Evolutionary conservation across 2,797 vertebrate genomes (phyloP).

Genomic region (Chaenodraco wilsoni): DNA sequence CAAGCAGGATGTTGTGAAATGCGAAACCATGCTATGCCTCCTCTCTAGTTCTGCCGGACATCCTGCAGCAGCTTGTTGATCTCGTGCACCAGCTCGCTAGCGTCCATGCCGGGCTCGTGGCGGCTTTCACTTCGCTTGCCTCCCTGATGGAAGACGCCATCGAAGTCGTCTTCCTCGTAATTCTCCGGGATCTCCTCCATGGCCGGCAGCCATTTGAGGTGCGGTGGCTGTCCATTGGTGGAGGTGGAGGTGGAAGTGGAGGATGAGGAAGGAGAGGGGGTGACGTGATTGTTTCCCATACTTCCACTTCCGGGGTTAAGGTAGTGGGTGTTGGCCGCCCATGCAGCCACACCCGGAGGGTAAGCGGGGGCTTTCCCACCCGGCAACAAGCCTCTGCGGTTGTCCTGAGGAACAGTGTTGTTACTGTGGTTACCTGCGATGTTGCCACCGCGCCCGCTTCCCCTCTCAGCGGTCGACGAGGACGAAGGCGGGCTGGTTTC

Average conservation of each 20-base stretch:
- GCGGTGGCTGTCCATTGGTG: conserved; percentile 80
- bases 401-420: conserved; percentile 80
- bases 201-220: conserved; percentile 97
- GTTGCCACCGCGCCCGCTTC: conserved; percentile 56
- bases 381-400: conserved; percentile 86
- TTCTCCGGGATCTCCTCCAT: conserved; percentile 99
- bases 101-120: conserved; percentile 91
- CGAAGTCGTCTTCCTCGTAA: conserved; percentile 96
- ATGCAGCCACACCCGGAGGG: conserved; percentile 92
- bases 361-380: conserved; percentile 87
- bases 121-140: conserved; percentile 85
- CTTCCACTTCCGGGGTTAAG: conserved; percentile 87
- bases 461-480: conserved; percentile 65
- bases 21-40: conserved; percentile 29
- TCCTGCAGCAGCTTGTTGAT: conserved; percentile 98
- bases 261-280: conserved; percentile 43
- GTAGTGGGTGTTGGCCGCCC: conserved; percentile 95
- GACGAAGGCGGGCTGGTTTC: conserved; percentile 84
- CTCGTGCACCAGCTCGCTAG: conserved; percentile 95
- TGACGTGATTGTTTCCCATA: conserved; percentile 66
- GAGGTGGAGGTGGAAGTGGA: conserved; percentile 56
- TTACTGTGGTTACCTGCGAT: conserved; percentile 62
- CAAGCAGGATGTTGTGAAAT: conserved; percentile 50
- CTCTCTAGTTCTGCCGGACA: conserved; percentile 90
- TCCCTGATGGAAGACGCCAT: conserved; percentile 90